phyloP scores from a whole-genome alignment of 2,797 vertebrate species.

The Nothura maculosa region DNA sequence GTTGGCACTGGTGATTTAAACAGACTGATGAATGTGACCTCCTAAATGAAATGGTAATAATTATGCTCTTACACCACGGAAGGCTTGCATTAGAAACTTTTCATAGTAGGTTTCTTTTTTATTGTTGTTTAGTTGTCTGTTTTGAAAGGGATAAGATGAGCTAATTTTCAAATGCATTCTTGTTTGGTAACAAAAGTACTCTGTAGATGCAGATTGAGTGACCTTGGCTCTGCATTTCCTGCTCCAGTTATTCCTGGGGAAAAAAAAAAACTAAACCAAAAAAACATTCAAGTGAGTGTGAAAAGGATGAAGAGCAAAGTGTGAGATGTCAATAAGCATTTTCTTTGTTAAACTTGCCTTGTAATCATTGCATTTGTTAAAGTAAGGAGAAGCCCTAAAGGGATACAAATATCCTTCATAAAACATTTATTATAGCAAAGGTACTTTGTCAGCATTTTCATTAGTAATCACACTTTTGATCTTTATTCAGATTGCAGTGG shows the following conservation, averaged over 20 bases:
- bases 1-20: constrained; percentile 24
- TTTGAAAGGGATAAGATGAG: constrained; percentile 9
- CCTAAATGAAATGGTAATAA: neutral
- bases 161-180: neutral
- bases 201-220: neutral
- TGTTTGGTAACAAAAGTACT: neutral
- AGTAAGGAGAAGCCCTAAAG: neutral
- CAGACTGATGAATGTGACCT: constrained; percentile 32
- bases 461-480: neutral
- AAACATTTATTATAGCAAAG: neutral
- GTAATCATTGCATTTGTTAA: neutral
- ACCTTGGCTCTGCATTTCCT: neutral
- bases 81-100: neutral
- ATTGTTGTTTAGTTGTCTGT: neutral
- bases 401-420: neutral
- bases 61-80: neutral
- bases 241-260: neutral
- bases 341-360: constrained; percentile 3
- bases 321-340: constrained; percentile 26
- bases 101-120: neutral
- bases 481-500: neutral
- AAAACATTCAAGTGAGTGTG: neutral
- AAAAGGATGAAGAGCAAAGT: constrained; percentile 12
- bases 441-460: neutral
- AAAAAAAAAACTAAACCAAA: neutral